These are phyloP conservation scores for Nysson spinosus DNA, from an alignment of 2,888 invertebrate genomes.

Conservation along the genomic window DNA sequence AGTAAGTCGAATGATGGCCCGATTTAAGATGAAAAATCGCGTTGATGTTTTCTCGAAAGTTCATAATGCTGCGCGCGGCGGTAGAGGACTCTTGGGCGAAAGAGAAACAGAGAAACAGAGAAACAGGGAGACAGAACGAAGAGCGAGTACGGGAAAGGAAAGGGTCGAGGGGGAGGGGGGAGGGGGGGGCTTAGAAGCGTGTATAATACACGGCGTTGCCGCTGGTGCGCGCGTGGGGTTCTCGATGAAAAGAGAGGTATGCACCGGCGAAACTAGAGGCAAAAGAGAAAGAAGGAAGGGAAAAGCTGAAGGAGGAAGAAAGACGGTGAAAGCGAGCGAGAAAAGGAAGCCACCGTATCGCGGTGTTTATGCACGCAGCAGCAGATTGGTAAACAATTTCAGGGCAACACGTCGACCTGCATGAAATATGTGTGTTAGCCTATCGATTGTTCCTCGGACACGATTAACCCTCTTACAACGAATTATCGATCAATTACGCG, in stretches of 20 bases:
- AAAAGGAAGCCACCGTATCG: conserved; percentile 50
- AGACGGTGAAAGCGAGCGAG: conserved; percentile 28
- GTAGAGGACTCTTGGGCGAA: conserved; percentile 38
- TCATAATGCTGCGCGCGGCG: conserved; percentile 61
- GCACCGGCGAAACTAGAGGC: conserved; percentile 8
- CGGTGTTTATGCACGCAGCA: conserved; percentile 64
- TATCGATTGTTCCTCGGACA: conserved; percentile 57
- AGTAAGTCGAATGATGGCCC: conserved; percentile 25
- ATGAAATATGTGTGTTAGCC: conserved; percentile 50
- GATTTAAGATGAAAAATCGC: conserved; percentile 62
- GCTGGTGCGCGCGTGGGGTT: conserved; percentile 57
- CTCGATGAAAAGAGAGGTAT: conserved; percentile 22
- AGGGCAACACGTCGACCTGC: conserved; percentile 55
- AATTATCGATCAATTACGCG: conserved; percentile 68
- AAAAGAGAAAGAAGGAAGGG: conserved; percentile 1
- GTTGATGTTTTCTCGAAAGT: conserved; percentile 73
- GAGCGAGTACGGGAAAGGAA: background rate
- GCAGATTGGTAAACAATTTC: conserved; percentile 67
- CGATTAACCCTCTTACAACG: conserved; percentile 57
- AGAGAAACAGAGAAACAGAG: conserved; percentile 60
- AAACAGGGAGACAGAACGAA: too few species aligned
- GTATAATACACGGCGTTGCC: conserved; percentile 65
- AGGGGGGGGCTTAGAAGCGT: too few species aligned
- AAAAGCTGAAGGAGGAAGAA: conserved; percentile 6
- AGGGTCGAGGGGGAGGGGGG: too few species aligned